Conservation (phyloP, 2,888 invertebrate species). For the Helicoverpa assulta region DNA sequence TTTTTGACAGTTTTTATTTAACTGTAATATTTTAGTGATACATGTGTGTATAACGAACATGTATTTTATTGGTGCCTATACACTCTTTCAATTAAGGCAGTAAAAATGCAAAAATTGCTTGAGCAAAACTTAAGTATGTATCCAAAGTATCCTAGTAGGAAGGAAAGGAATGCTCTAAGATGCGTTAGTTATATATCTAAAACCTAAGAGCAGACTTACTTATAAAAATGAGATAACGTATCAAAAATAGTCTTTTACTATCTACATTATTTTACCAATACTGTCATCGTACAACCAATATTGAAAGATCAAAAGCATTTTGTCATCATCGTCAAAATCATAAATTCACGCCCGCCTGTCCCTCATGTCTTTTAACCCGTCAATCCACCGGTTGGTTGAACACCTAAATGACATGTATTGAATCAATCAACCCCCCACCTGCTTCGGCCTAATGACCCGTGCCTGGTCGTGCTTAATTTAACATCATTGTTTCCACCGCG, state of each 20-base stretch:
- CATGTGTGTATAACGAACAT: not conserved
- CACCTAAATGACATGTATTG: conserved; percentile 71
- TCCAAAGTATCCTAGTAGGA: too few species aligned
- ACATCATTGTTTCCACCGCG: conserved; percentile 72
- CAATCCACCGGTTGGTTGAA: conserved; percentile 65
- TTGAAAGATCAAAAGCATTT: not conserved
- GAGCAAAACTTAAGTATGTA: too few species aligned
- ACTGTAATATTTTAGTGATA: not conserved
- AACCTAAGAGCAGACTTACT: too few species aligned
- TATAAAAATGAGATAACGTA: too few species aligned
- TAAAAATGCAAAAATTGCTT: too few species aligned
- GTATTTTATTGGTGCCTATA: not conserved
- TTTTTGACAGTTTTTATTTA: not conserved
- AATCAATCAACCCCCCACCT: conserved; percentile 82
- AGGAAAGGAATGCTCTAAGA: too few species aligned
- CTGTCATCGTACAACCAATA: not conserved
- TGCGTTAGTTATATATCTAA: too few species aligned
- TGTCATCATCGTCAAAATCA: conserved; percentile 5
- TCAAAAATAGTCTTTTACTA: too few species aligned
- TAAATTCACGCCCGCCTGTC: conserved; percentile 21
- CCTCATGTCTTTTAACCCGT: conserved; percentile 42
- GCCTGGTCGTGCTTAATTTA: conserved; percentile 80
- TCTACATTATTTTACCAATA: not conserved
- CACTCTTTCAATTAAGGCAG: too few species aligned
- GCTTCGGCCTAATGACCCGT: conserved; percentile 77